A percentile compares a stretch with the other conserved stretches of the same genome.
Conservation (phyloP, 2,888 invertebrate genomes). For the Prionchulus punctatus region DNA sequence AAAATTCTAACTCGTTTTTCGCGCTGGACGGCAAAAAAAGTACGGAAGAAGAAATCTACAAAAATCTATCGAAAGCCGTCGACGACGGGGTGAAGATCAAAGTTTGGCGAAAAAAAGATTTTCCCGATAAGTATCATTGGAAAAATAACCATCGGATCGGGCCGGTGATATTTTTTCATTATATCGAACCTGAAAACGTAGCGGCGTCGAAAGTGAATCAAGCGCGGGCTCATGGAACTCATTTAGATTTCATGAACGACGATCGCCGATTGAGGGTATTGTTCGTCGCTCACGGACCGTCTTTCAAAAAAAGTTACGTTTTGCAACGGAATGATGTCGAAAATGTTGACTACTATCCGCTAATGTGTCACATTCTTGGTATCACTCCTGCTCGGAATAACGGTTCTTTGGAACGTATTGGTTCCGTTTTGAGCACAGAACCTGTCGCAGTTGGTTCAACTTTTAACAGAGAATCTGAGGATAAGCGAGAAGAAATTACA, state of each 20-base stretch:
- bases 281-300: slow-evolving; percentile 36
- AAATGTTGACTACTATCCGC: background rate
- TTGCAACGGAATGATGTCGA: background rate
- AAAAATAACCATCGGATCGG: slow-evolving; percentile 45
- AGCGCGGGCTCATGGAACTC: no score
- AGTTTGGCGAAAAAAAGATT: background rate
- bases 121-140: slow-evolving; percentile 37
- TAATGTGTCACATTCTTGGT: background rate
- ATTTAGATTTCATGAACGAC: no score
- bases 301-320: slow-evolving; percentile 37
- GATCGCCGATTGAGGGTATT: slow-evolving; percentile 18
- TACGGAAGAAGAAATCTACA: background rate
- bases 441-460: no score
- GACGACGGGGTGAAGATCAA: background rate
- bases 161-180: slow-evolving; percentile 47
- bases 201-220: no score
- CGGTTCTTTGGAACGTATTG: background rate
- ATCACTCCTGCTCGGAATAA: background rate
- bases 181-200: no score
- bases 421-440: no score
- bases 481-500: no score
- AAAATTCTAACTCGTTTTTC: background rate
- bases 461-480: no score
- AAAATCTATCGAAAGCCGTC: background rate
- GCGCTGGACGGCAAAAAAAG: background rate